phyloP scores from a whole-genome alignment of 2,113 vertebrate species.

The Bostrychus sinensis region DNA sequence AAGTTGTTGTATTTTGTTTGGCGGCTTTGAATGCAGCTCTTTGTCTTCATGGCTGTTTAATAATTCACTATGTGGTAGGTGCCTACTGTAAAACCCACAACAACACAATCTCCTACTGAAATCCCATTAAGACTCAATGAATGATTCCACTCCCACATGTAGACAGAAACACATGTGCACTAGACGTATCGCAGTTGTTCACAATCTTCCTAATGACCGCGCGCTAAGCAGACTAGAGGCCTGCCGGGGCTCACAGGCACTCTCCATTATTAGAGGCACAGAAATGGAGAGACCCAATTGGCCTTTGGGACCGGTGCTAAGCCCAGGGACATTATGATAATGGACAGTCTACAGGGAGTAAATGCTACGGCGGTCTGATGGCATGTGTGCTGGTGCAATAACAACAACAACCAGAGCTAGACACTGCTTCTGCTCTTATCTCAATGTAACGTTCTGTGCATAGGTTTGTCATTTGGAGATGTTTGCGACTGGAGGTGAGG shows the following conservation, averaged over 20 bases:
- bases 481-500: constrained; percentile 17
- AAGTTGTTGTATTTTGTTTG: not conserved
- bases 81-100: constrained; percentile 58
- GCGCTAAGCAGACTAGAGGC: constrained; percentile 46
- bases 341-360: constrained; percentile 38
- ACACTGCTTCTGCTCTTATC: constrained; percentile 23
- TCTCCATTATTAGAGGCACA: constrained; percentile 56
- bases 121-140: constrained; percentile 75
- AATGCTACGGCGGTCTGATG: constrained; percentile 36
- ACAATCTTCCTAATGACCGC: constrained; percentile 72
- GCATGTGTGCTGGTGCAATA: constrained; percentile 30
- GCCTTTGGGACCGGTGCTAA: constrained; percentile 51
- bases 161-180: constrained; percentile 23
- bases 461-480: constrained; percentile 11
- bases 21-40: constrained; percentile 44
- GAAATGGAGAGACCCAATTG: constrained; percentile 60
- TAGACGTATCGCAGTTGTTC: constrained; percentile 35
- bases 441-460: constrained; percentile 27
- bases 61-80: constrained; percentile 72
- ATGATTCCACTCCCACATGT: constrained; percentile 60
- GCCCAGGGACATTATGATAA: constrained; percentile 58
- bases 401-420: constrained; percentile 19
- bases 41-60: constrained; percentile 72
- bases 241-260: constrained; percentile 44
- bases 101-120: constrained; percentile 64